Conservation (phyloP, 2,888 invertebrate species). For the Allacma fusca region DNA sequence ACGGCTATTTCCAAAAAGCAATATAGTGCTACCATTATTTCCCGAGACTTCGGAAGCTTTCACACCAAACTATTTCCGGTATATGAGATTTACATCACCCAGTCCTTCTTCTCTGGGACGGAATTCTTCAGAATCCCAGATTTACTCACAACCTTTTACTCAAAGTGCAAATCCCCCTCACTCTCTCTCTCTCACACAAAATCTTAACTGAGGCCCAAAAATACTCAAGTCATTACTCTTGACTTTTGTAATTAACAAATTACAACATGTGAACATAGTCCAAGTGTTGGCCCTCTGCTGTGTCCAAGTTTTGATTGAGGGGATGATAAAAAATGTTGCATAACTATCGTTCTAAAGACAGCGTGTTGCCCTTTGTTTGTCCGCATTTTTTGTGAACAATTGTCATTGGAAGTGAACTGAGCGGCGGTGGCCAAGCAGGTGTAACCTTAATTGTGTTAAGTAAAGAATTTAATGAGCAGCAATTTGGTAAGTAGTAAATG, state of each 20-base stretch:
- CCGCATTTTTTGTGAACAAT: not conserved
- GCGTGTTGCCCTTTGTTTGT: conserved; percentile 6
- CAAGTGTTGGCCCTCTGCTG: not conserved
- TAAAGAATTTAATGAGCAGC: conserved; percentile 28
- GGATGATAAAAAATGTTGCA: conserved; percentile 1
- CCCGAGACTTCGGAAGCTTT: too few species aligned
- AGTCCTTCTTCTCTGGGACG: too few species aligned
- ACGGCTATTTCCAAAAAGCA: too few species aligned
- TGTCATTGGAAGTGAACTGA: not conserved
- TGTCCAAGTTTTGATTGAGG: not conserved
- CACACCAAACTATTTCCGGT: too few species aligned
- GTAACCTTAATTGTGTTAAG: conserved; percentile 20
- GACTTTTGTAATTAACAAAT: not conserved
- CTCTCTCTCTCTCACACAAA: too few species aligned
- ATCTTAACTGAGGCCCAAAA: too few species aligned
- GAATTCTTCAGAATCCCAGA: too few species aligned
- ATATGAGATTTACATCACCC: too few species aligned
- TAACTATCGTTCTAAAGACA: conserved; percentile 1
- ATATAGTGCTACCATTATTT: too few species aligned
- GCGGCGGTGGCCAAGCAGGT: conserved; percentile 10
- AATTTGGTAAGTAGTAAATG: conserved; percentile 21
- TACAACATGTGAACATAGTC: not conserved
- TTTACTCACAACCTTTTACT: too few species aligned
- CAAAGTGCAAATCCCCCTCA: too few species aligned
- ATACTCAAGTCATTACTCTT: too few species aligned